Conservation (phyloP, 2,797 vertebrate species). For the Molossus alvarezi region DNA sequence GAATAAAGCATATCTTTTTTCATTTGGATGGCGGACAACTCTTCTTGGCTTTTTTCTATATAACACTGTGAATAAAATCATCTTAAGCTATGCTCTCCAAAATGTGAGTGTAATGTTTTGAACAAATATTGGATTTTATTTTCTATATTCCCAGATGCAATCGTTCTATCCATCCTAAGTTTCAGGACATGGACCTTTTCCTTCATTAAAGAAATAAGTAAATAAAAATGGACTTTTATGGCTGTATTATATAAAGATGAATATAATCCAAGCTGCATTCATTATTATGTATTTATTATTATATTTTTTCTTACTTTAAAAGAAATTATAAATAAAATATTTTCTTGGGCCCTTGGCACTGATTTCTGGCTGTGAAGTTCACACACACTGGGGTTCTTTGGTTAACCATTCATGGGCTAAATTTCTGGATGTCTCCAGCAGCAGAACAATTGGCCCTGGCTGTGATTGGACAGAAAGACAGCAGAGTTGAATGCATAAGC, state of each 20-base stretch:
- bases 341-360: not conserved
- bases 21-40: not conserved
- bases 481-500: not conserved
- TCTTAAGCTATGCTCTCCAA: not conserved
- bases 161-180: not conserved
- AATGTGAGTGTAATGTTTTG: not conserved
- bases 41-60: not conserved
- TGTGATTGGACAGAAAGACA: not conserved
- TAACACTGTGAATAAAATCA: slow-evolving; percentile 36
- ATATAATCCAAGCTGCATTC: not conserved
- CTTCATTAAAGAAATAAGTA: not conserved
- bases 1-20: slow-evolving; percentile 41
- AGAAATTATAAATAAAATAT: slow-evolving; percentile 55
- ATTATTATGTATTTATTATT: slow-evolving; percentile 40
- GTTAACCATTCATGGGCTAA: not conserved
- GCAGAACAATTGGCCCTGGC: not conserved
- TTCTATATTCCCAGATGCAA: not conserved
- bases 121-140: slow-evolving; percentile 27
- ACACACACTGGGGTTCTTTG: not conserved
- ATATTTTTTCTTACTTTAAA: slow-evolving; percentile 62
- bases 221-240: not conserved
- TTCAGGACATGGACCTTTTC: not conserved
- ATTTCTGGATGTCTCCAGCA: slow-evolving; percentile 49
- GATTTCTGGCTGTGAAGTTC: slow-evolving; percentile 37
- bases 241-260: not conserved